phyloP scores from a whole-genome alignment of 92 coral and sea anemone species.

The Isaurus tuberculatus region DNA sequence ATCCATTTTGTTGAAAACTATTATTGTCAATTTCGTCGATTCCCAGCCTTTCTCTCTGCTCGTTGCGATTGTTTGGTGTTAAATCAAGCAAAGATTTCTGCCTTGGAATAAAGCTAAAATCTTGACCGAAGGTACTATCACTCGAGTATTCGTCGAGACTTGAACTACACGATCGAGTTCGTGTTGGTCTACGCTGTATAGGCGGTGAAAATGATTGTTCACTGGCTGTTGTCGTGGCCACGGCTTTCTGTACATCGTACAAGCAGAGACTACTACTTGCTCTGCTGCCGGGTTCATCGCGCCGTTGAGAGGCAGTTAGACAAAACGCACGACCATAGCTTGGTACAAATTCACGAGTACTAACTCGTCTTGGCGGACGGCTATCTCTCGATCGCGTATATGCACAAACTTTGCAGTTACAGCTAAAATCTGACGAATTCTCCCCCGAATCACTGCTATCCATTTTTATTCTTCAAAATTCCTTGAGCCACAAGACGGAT shows the following conservation, averaged over 20 bases:
- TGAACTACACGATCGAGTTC: slow-evolving; percentile 27
- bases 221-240: slow-evolving; percentile 3
- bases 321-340: slow-evolving; percentile 40
- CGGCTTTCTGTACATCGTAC: slow-evolving; percentile 29
- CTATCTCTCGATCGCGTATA: neutral
- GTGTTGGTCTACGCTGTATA: neutral
- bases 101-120: neutral
- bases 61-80: neutral
- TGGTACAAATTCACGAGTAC: neutral
- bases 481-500: neutral
- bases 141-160: slow-evolving; percentile 40
- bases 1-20: slow-evolving; percentile 4
- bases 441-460: slow-evolving; percentile 34
- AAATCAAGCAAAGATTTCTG: slow-evolving; percentile 8
- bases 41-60: neutral
- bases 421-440: slow-evolving; percentile 36
- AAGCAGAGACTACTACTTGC: slow-evolving; percentile 30
- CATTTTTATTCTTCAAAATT: slow-evolving; percentile 23
- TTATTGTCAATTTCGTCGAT: neutral
- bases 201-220: slow-evolving; percentile 42
- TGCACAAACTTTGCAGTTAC: slow-evolving; percentile 25
- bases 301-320: slow-evolving; percentile 19
- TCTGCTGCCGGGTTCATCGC: neutral
- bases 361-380: neutral
- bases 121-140: slow-evolving; percentile 14